phyloP scores from a whole-genome alignment of 2,797 vertebrate species.

The Phrynocephalus forsythii region DNA sequence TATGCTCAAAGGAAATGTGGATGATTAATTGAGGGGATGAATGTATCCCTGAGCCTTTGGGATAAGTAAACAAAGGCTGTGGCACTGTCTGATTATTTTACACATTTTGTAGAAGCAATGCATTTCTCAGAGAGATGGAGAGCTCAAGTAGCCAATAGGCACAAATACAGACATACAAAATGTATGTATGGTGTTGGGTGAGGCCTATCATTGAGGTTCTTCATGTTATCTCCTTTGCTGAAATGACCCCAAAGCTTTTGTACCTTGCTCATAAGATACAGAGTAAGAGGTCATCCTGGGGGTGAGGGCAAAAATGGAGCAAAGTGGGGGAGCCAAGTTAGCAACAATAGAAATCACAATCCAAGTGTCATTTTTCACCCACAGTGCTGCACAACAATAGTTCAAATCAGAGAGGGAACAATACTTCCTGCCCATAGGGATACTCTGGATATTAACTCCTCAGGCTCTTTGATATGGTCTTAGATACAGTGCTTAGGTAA shows the following conservation, averaged over 20 bases:
- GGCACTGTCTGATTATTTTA: neutral
- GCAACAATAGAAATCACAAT: neutral
- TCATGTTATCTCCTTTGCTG: neutral
- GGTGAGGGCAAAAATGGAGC: neutral
- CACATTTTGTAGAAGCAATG: neutral
- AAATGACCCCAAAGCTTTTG: neutral
- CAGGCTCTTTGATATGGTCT: constrained; percentile 7
- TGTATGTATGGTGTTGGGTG: no score
- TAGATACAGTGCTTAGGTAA: neutral
- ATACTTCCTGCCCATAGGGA: neutral
- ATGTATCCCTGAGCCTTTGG: neutral
- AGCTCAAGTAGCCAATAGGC: neutral
- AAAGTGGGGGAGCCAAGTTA: neutral
- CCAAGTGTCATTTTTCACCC: neutral
- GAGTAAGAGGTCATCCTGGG: neutral
- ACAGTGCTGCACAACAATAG: neutral
- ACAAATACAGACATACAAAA: neutral
- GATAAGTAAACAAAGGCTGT: neutral
- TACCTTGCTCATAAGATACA: neutral
- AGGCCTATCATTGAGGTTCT: neutral
- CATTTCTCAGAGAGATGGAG: neutral
- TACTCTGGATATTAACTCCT: neutral
- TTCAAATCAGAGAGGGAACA: neutral
- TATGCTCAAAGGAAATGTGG: neutral
- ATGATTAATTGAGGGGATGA: neutral